Base-by-base conservation (phyloP, 1,140 invertebrate genomes). In the Cotesia glomerata region DNA sequence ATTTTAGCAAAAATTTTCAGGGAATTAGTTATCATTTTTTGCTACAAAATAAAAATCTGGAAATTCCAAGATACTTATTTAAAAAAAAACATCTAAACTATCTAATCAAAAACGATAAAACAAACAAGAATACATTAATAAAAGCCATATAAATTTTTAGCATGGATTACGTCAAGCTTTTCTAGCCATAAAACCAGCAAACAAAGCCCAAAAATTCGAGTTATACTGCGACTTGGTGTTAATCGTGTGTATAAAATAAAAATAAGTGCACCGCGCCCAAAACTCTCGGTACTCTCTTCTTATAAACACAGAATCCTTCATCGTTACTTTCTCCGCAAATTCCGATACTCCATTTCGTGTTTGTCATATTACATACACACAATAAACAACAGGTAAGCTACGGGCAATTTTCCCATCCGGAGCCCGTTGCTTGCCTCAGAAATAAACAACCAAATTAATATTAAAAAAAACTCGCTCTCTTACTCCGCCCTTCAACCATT, bases 311-410 rank as follows among this genome's bases (percentile, higher is more conserved):
- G 39, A 45, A 45, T 45, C 39, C 39, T 45, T 45, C 39, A 72
- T 63, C 69, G 72, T 54, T 73, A 73, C 75, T 76, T 76, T 76
- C 75, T 76, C 75, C 75, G 58, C 62, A 70, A 73, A 71, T 71
- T 73, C 66, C 75, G 51, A 73, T 45, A 45, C 39, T 70, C 64
- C 64, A 70, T 63, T 68, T 71, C 62, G 45, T 69, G 69, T 71
- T 45, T 76, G 72, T 76, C 75, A 76, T 71, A 76, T 76, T 75
- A 73, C 69, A 74, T 66, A 61, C 18, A 8, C 32, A 34, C 32
- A 35, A 39, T 51, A 39, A 34, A 14, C 71, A 39, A 39, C 16
- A 58, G 18, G 18, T 58, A 26, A 9, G 8, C 5, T 5, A 14
- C 63, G 51, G 32, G 3, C 14, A 58, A 16, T 18, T 18, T 18